Conservation (phyloP, 2,888 invertebrate species). For the Ornithoptera priamus region DNA sequence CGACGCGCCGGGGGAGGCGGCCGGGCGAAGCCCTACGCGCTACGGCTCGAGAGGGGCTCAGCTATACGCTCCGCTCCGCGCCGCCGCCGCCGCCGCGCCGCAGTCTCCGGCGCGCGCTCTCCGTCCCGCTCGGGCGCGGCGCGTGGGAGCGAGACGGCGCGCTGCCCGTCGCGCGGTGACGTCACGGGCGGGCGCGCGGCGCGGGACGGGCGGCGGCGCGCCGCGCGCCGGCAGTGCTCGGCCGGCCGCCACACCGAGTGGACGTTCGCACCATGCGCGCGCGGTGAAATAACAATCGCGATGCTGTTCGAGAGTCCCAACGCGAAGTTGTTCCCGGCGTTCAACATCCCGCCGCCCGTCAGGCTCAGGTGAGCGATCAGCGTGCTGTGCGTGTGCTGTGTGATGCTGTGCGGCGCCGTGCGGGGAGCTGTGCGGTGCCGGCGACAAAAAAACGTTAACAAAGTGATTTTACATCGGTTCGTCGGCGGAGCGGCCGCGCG, state of each 20-base stretch:
- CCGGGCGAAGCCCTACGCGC: constrained; percentile 42
- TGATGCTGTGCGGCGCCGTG: neutral
- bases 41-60: constrained; percentile 40
- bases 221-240: constrained; percentile 53
- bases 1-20: constrained; percentile 1
- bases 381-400: constrained; percentile 6
- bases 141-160: too few relatives aligned
- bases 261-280: constrained; percentile 66
- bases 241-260: constrained; percentile 60
- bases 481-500: too few relatives aligned
- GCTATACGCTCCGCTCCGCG: constrained; percentile 39
- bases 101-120: constrained; percentile 37
- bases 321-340: constrained; percentile 84
- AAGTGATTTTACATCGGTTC: too few relatives aligned
- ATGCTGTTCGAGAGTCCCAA: constrained; percentile 88
- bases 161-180: constrained; percentile 48
- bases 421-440: neutral
- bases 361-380: constrained; percentile 72
- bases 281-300: constrained; percentile 70
- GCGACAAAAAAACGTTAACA: too few relatives aligned
- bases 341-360: constrained; percentile 86
- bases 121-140: constrained; percentile 22
- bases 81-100: constrained; percentile 42
- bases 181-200: constrained; percentile 58
- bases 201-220: constrained; percentile 30